Percentiles rank a stretch among this genome's conserved stretches.
Conservation (phyloP, 2,888 invertebrate genomes). For the Lepidocyrtoides sp. region DNA sequence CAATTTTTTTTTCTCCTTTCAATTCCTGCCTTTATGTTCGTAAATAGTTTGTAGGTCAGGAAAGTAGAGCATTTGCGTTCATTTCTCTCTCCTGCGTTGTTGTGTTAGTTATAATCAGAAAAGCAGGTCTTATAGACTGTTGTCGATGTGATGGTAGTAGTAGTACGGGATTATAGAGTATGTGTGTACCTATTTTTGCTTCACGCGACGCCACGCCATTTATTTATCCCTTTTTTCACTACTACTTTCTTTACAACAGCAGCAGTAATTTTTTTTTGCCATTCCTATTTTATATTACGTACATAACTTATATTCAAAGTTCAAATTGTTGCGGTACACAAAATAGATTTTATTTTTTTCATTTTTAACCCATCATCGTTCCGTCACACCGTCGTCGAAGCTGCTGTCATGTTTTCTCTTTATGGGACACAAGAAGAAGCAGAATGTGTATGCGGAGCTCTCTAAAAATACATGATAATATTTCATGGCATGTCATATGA, state of each 20-base stretch:
- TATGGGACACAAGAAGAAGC: not conserved
- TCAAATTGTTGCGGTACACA: not conserved
- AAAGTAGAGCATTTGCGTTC: conserved; percentile 67
- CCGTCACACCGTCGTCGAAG: not conserved
- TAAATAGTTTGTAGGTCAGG: conserved; percentile 76
- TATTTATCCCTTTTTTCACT: too few relatives aligned
- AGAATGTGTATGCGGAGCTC: not conserved
- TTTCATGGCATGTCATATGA: not conserved
- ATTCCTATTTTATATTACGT: not conserved
- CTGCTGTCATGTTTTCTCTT: not conserved
- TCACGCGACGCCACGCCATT: too few relatives aligned
- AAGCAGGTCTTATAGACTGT: not conserved
- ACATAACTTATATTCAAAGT: not conserved
- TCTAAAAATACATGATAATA: conserved; percentile 11
- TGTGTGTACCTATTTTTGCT: not conserved
- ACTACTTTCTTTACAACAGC: too few relatives aligned
- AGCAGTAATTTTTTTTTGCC: not conserved
- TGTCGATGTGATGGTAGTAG: not conserved
- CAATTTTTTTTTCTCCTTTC: not conserved
- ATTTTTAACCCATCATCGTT: conserved; percentile 39
- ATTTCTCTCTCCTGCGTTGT: conserved; percentile 1
- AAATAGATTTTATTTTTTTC: not conserved
- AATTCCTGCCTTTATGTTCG: too few relatives aligned
- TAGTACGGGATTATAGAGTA: not conserved
- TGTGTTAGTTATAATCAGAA: conserved; percentile 5